Evolutionary conservation across 2,113 vertebrate species (phyloP).

Genomic region (Corythoichthys haematopterus): DNA sequence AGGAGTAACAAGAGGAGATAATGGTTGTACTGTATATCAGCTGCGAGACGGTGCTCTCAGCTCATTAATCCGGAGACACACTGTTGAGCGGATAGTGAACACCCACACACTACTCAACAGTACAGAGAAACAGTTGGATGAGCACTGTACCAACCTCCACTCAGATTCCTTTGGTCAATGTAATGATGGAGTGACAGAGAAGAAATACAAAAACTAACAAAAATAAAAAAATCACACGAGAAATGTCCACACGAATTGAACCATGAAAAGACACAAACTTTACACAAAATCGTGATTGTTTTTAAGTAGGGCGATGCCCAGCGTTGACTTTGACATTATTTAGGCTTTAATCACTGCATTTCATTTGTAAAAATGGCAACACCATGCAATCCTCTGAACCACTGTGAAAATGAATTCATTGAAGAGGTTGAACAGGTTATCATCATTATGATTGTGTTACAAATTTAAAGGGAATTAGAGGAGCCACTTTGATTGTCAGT

Average conservation of each 20-base stretch:
- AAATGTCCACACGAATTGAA: neutral
- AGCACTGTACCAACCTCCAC: conserved; percentile 9
- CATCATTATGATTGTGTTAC: too few species aligned
- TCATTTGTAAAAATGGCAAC: too few species aligned
- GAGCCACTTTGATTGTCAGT: too few species aligned
- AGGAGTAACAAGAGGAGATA: conserved; percentile 21
- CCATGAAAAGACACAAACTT: neutral
- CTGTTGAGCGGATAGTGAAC: conserved; percentile 24
- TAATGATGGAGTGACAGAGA: neutral
- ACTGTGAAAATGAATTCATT: too few species aligned
- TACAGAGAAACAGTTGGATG: conserved; percentile 34
- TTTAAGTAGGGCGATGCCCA: neutral
- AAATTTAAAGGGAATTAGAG: too few species aligned
- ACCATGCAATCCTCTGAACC: too few species aligned
- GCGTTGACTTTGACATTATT: too few species aligned
- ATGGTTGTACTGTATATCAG: conserved; percentile 18
- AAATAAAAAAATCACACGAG: neutral
- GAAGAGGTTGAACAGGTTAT: too few species aligned
- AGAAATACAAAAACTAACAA: neutral
- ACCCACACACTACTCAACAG: conserved; percentile 45
- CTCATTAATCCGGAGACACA: conserved; percentile 53
- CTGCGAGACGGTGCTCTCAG: conserved; percentile 15
- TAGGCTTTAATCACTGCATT: too few species aligned
- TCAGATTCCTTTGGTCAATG: conserved; percentile 11
- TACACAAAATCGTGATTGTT: neutral